phyloP scores from a whole-genome alignment of 2,888 invertebrate genomes.

The Drosophila prostipennis region DNA sequence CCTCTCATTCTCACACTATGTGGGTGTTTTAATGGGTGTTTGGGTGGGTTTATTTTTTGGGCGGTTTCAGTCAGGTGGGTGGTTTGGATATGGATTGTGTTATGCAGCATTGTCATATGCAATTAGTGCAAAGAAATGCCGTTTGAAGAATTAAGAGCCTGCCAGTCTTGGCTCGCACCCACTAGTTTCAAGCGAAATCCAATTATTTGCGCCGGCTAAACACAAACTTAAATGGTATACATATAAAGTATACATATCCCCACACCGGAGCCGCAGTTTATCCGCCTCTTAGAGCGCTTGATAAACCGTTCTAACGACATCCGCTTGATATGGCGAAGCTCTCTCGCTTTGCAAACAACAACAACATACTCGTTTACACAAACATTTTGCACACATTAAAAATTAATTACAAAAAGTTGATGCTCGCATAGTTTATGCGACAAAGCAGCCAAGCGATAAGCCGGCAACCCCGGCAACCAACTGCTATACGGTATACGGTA shows the following conservation, averaged over 20 bases:
- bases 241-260: neutral
- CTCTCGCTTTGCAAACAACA: neutral
- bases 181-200: conserved; percentile 5
- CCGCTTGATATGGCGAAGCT: conserved; percentile 33
- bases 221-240: conserved; percentile 5
- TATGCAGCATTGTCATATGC: conserved; percentile 60
- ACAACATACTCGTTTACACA: conserved; percentile 55
- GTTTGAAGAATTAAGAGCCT: neutral
- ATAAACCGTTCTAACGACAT: conserved; percentile 39
- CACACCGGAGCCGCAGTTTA: conserved; percentile 10
- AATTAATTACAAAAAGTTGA: conserved; percentile 74
- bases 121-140: conserved; percentile 58
- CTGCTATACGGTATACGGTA: conserved; percentile 11
- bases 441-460: conserved; percentile 69
- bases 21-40: conserved; percentile 3
- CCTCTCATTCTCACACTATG: conserved; percentile 2
- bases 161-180: neutral
- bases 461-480: conserved; percentile 14
- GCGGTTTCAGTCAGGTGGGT: conserved; percentile 21
- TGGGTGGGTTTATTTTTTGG: conserved; percentile 6
- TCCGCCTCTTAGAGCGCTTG: conserved; percentile 35
- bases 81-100: neutral
- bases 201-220: conserved; percentile 26
- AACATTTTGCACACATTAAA: conserved; percentile 75
- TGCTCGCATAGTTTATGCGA: conserved; percentile 64